These are phyloP conservation scores for Lagodon rhomboides DNA, from an alignment of 2,797 vertebrate genomes.

Conservation along the genomic window DNA sequence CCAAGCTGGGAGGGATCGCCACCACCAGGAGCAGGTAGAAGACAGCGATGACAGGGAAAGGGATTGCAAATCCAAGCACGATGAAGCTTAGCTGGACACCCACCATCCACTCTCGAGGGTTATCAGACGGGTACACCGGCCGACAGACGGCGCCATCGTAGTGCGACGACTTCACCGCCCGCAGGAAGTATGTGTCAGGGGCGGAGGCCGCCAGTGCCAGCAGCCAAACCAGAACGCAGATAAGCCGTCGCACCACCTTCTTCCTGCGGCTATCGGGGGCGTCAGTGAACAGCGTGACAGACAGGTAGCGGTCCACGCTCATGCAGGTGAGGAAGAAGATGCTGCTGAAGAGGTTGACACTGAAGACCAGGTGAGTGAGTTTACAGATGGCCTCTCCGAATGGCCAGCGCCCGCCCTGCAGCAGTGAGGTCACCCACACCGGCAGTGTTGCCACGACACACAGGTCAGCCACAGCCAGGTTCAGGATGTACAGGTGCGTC, in stretches of 20 bases:
- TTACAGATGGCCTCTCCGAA: constrained; percentile 92
- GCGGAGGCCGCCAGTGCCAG: constrained; percentile 88
- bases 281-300: constrained; percentile 79
- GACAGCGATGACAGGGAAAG: constrained; percentile 89
- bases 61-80: constrained; percentile 90
- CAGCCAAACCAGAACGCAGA: constrained; percentile 91
- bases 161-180: constrained; percentile 82
- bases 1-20: constrained; percentile 77
- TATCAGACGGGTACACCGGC: constrained; percentile 88
- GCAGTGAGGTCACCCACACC: constrained; percentile 90
- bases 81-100: constrained; percentile 91
- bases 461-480: constrained; percentile 92
- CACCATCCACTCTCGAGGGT: constrained; percentile 87
- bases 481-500: constrained; percentile 93
- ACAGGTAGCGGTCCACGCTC: constrained; percentile 93
- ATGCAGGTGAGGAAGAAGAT: constrained; percentile 95
- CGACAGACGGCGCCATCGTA: constrained; percentile 87
- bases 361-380: constrained; percentile 92
- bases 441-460: constrained; percentile 92
- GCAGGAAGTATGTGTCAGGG: constrained; percentile 93
- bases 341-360: constrained; percentile 92
- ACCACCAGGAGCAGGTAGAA: constrained; percentile 90
- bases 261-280: constrained; percentile 76
- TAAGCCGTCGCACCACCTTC: constrained; percentile 81
- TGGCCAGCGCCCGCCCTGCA: constrained; percentile 92